phyloP scores from a whole-genome alignment of 2,888 invertebrate genomes.

The Erebia palarica region DNA sequence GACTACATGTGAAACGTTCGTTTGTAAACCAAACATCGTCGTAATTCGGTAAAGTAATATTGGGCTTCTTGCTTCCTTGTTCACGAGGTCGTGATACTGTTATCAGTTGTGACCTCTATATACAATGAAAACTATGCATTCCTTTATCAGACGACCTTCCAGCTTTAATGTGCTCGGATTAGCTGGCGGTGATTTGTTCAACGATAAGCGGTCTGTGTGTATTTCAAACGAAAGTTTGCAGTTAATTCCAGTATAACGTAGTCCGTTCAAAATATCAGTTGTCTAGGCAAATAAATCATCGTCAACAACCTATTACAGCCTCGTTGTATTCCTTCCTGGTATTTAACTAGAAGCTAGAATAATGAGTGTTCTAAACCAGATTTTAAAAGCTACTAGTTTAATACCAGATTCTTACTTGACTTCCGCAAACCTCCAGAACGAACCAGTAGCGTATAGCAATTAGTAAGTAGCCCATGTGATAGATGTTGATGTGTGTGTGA shows the following conservation, averaged over 20 bases:
- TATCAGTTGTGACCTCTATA: conserved; percentile 69
- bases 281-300: background rate
- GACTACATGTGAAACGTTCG: conserved; percentile 37
- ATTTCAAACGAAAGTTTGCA: conserved; percentile 11
- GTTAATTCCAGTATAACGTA: background rate
- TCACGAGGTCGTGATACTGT: conserved; percentile 66
- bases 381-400: conserved; percentile 1
- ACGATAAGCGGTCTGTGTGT: conserved; percentile 20
- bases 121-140: conserved; percentile 63
- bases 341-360: background rate
- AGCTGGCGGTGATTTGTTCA: conserved; percentile 37
- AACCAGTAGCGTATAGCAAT: conserved; percentile 10
- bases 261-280: background rate
- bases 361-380: background rate
- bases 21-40: conserved; percentile 45
- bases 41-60: conserved; percentile 60
- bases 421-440: background rate
- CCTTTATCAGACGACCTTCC: conserved; percentile 64
- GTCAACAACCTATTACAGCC: background rate
- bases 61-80: conserved; percentile 68
- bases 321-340: background rate
- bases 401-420: background rate
- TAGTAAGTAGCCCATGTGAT: background rate
- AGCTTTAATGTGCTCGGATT: conserved; percentile 36
- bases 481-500: conserved; percentile 1